Evolutionary conservation across 2,113 vertebrate genomes (phyloP).

Genomic region (Nothobranchius furzeri): DNA sequence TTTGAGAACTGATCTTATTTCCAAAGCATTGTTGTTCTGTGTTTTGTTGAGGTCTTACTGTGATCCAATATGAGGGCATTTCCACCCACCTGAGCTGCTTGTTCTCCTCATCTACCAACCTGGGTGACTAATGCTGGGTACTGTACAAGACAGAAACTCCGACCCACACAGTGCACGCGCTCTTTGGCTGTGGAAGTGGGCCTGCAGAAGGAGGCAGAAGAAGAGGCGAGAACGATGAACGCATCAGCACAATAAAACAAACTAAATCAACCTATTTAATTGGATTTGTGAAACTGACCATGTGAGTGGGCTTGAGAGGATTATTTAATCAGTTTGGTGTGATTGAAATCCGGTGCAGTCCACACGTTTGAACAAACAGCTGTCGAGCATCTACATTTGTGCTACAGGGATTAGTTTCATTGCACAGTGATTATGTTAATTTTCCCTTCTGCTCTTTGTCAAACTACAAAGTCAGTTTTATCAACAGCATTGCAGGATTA

Average conservation of each 20-base stretch:
- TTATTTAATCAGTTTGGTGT: conserved; percentile 37
- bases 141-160: conserved; percentile 56
- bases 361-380: conserved; percentile 35
- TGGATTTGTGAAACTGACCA: conserved; percentile 41
- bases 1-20: conserved; percentile 49
- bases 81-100: conserved; percentile 72
- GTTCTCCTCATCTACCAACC: conserved; percentile 71
- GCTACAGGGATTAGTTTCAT: conserved; percentile 15
- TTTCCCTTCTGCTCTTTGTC: conserved; percentile 5
- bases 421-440: conserved; percentile 27
- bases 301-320: conserved; percentile 21
- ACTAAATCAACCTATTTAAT: conserved; percentile 48
- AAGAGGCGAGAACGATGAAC: conserved; percentile 24
- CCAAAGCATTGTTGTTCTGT: conserved; percentile 58
- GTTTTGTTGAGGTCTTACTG: conserved; percentile 55
- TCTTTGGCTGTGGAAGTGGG: conserved; percentile 50
- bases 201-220: conserved; percentile 48
- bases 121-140: conserved; percentile 66
- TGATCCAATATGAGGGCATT: conserved; percentile 62
- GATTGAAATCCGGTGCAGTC: conserved; percentile 32
- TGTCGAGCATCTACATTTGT: conserved; percentile 12
- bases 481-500: conserved; percentile 35
- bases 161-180: conserved; percentile 64
- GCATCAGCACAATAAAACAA: conserved; percentile 36
- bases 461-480: conserved; percentile 28